A percentile compares a stretch with the other conserved stretches of the same genome.
Evolutionary conservation across 2,113 vertebrate species (phyloP).

Genomic region (Hydropotes inermis): DNA sequence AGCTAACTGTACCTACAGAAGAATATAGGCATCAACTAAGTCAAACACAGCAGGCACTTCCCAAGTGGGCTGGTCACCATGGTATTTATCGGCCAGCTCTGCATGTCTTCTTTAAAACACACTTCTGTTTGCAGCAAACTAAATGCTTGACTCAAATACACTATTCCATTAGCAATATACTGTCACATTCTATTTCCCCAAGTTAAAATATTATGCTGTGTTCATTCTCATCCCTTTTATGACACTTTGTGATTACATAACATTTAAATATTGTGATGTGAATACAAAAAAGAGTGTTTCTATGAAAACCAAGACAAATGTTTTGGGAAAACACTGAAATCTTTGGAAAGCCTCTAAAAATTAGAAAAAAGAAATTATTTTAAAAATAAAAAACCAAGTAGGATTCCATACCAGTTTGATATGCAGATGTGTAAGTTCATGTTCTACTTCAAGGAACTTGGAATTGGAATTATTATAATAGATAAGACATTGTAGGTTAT

Average conservation of each 20-base stretch:
- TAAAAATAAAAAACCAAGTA: neutral
- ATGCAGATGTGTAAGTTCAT: neutral
- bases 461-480: neutral
- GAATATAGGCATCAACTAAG: neutral
- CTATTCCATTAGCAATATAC: neutral
- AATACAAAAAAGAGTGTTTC: neutral
- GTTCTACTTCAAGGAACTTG: neutral
- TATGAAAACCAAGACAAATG: constrained; percentile 23
- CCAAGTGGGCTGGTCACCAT: neutral
- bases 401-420: neutral
- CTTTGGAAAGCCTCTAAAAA: neutral
- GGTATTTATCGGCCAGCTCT: neutral
- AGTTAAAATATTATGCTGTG: neutral
- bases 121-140: neutral
- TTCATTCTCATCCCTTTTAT: neutral
- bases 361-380: neutral
- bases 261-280: neutral
- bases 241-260: neutral
- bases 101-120: neutral
- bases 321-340: neutral
- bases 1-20: constrained; percentile 1
- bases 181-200: neutral
- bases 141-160: neutral
- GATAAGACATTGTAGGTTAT: neutral
- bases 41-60: neutral